A percentile compares a stretch with the other conserved stretches of the same genome.
phyloP scores from a whole-genome alignment of 2,888 invertebrate species.

The Hartigia nigra region DNA sequence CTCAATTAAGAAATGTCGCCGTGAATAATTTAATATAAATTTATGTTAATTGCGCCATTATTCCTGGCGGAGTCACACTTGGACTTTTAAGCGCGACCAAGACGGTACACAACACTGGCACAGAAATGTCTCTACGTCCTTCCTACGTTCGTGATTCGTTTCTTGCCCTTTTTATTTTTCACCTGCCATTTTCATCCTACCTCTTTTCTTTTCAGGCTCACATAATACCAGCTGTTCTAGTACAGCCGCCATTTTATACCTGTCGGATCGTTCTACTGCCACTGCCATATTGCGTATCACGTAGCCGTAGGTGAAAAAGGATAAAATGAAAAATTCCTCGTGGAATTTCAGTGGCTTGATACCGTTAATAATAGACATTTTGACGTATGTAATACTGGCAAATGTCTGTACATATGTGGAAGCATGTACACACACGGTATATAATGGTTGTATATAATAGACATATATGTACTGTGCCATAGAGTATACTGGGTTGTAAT shows the following conservation, averaged over 20 bases:
- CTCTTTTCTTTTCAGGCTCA: not conserved
- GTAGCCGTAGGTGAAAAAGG: not conserved
- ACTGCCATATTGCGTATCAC: not conserved
- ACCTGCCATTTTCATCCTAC: not conserved
- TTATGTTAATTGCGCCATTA: slow-evolving; percentile 3
- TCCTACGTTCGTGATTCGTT: too few species aligned
- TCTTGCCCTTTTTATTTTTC: not conserved
- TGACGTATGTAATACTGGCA: not conserved
- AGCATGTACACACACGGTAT: not conserved
- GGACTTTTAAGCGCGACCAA: not conserved
- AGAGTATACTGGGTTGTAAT: not conserved
- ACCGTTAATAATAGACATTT: not conserved
- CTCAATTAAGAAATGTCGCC: slow-evolving; percentile 11
- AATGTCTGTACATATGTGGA: not conserved
- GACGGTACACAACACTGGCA: not conserved
- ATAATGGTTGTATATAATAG: not conserved
- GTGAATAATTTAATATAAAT: slow-evolving; percentile 8
- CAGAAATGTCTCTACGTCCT: not conserved
- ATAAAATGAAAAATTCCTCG: not conserved
- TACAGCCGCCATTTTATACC: not conserved
- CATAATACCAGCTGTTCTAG: not conserved
- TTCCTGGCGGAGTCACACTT: not conserved
- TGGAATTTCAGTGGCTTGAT: not conserved
- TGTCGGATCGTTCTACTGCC: not conserved
- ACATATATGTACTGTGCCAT: not conserved